phyloP scores from a whole-genome alignment of 2,888 invertebrate genomes.

The Copidosoma aretas region DNA sequence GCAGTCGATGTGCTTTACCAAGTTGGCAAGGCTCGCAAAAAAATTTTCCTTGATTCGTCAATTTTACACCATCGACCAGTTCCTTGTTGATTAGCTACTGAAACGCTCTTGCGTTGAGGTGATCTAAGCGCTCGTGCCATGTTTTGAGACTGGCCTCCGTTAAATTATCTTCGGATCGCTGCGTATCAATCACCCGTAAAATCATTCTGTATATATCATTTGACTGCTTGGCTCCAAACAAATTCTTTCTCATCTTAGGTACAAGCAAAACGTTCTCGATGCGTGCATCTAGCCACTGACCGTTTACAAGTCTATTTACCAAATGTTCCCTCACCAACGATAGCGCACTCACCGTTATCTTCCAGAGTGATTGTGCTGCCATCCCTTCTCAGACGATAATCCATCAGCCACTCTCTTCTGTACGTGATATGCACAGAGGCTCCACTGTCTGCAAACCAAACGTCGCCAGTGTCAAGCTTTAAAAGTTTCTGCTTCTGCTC shows the following conservation, averaged over 20 bases:
- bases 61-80: conserved; percentile 29
- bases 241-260: conserved; percentile 41
- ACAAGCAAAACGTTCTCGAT: conserved; percentile 45
- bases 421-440: conserved; percentile 42
- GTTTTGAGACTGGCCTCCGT: conserved; percentile 24
- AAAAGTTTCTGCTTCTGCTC: conserved; percentile 16
- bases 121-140: conserved; percentile 45
- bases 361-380: conserved; percentile 30
- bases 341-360: conserved; percentile 34
- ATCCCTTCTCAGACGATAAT: conserved; percentile 23
- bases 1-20: conserved; percentile 44
- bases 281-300: conserved; percentile 30
- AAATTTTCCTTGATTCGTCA: conserved; percentile 35
- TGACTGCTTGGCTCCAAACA: conserved; percentile 41
- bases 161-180: conserved; percentile 26
- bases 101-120: conserved; percentile 32
- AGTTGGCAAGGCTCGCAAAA: conserved; percentile 46
- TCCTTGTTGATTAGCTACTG: conserved; percentile 10
- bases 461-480: conserved; percentile 30
- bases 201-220: conserved; percentile 41
- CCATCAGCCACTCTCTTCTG: conserved; percentile 38
- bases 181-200: conserved; percentile 14
- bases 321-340: conserved; percentile 30
- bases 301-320: conserved; percentile 34
- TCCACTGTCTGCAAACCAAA: conserved; percentile 44